phyloP scores from a whole-genome alignment of 2,888 invertebrate genomes.

The Polymixis flavicincta region DNA sequence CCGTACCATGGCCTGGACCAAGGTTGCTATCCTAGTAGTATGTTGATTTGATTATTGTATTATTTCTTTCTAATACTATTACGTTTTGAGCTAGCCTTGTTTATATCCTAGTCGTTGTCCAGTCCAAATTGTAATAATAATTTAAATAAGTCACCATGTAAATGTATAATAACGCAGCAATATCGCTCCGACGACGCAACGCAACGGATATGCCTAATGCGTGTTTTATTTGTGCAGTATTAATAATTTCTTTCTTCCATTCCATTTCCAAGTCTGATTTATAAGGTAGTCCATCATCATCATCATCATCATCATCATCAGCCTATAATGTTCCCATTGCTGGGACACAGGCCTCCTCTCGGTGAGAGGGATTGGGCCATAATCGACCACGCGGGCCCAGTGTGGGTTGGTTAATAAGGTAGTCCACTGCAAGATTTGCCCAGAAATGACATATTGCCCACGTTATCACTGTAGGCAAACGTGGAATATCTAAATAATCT shows the following conservation, averaged over 20 bases:
- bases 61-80: background rate
- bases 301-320: no score
- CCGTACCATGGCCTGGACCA: no score
- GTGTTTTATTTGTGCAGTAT: background rate
- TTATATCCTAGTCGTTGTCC: background rate
- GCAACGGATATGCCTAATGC: background rate
- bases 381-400: no score
- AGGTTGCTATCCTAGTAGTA: background rate
- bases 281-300: background rate
- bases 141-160: no score
- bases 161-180: no score
- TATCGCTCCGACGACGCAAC: no score
- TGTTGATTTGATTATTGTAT: background rate
- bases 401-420: background rate
- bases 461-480: background rate
- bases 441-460: background rate
- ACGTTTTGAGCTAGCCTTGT: background rate
- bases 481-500: slow-evolving; percentile 1
- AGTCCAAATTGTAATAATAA: no score
- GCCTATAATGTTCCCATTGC: no score
- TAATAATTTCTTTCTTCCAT: background rate
- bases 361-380: no score
- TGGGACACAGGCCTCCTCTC: no score
- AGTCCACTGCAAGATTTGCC: background rate
- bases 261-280: background rate